Percentiles rank a stretch among this genome's conserved stretches.
Conservation (phyloP, 2,113 vertebrate genomes). For the Porphyrio hochstetteri region DNA sequence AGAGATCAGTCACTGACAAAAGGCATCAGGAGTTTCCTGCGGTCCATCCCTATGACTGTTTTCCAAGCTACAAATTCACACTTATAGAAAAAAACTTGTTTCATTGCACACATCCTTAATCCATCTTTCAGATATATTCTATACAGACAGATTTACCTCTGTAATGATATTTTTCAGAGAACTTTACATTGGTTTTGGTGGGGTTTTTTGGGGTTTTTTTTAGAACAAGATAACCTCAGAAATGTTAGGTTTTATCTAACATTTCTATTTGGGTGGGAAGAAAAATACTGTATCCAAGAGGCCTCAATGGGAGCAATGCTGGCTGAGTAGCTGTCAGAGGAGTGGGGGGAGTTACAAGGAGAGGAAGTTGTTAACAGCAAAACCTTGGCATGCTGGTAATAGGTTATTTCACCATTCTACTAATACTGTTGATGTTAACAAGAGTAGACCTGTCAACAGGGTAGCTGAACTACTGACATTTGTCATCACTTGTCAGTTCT, state of each 20-base stretch:
- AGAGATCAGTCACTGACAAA: background rate
- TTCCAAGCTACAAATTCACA: background rate
- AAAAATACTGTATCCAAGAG: background rate
- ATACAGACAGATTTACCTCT: background rate
- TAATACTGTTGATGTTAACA: conserved; percentile 26
- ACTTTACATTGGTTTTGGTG: background rate
- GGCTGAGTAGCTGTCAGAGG: background rate
- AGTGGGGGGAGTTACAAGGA: background rate
- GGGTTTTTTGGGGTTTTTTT: background rate
- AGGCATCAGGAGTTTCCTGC: background rate
- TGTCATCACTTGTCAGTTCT: conserved; percentile 36
- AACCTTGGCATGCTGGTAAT: background rate
- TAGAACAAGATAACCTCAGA: background rate
- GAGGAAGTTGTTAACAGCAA: background rate
- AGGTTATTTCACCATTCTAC: background rate
- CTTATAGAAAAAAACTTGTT: background rate
- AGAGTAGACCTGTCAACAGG: conserved; percentile 9
- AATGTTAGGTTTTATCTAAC: background rate
- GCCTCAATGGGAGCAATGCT: background rate
- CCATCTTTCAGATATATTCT: background rate
- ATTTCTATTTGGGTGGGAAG: background rate
- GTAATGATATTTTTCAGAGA: background rate
- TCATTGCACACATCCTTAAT: background rate
- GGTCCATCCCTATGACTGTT: background rate
- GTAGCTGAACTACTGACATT: conserved; percentile 22